Conservation (phyloP, 2,113 vertebrate species). For the Sterrhoptilus dennistouni region DNA sequence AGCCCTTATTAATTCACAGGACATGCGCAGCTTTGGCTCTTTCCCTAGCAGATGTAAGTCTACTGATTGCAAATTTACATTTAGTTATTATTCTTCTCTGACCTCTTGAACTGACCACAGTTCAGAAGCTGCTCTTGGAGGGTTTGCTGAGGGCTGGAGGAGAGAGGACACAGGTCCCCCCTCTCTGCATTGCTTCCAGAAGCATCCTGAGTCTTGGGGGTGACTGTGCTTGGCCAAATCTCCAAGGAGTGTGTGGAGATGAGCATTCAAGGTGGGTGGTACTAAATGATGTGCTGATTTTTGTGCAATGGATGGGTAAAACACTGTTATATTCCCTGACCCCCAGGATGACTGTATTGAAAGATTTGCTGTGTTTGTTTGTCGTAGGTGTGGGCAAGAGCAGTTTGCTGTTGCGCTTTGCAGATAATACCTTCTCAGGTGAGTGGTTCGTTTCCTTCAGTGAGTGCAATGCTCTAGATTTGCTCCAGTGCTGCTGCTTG, state of each 20-base stretch:
- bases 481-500: background rate
- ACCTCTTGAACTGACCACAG: background rate
- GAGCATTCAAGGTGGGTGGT: background rate
- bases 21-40: background rate
- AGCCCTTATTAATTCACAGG: background rate
- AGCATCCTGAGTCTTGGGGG: background rate
- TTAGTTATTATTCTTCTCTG: background rate
- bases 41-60: background rate
- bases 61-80: background rate
- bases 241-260: background rate
- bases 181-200: background rate
- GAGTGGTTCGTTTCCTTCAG: conserved; percentile 38
- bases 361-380: conserved; percentile 28
- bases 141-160: background rate
- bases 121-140: background rate
- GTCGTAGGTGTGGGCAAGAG: conserved; percentile 95
- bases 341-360: background rate
- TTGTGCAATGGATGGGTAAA: background rate
- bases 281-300: background rate
- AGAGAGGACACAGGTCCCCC: background rate
- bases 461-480: background rate
- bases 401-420: conserved; percentile 95
- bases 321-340: background rate
- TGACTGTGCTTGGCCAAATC: background rate
- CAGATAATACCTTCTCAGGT: conserved; percentile 99